A percentile compares a stretch with the other conserved stretches of the same genome.
phyloP scores from a whole-genome alignment of 2,797 vertebrate genomes.

The Sebastes oblongus region DNA sequence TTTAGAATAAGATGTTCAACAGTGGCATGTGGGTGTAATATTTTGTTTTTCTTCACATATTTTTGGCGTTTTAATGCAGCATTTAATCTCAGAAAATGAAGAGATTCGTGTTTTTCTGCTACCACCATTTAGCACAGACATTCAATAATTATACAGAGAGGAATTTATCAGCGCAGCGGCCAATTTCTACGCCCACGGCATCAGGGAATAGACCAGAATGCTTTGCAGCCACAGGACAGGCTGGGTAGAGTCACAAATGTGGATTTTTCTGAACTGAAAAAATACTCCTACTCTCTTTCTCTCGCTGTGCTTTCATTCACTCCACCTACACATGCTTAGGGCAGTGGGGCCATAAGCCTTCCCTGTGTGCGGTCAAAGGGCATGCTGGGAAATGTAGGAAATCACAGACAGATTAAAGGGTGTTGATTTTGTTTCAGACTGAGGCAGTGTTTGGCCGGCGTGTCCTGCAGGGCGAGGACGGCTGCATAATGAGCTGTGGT shows the following conservation, averaged over 20 bases:
- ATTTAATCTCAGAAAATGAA: background rate
- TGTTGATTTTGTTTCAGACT: background rate
- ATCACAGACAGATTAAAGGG: background rate
- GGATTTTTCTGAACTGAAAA: slow-evolving; percentile 1
- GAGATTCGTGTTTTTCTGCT: background rate
- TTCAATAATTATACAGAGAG: background rate
- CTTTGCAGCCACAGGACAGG: slow-evolving; percentile 2
- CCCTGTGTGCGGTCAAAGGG: background rate
- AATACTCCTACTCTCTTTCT: slow-evolving; percentile 1
- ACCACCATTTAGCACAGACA: background rate
- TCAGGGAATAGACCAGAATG: slow-evolving; percentile 49
- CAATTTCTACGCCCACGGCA: slow-evolving; percentile 25
- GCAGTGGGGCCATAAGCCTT: slow-evolving; percentile 14
- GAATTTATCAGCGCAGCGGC: background rate
- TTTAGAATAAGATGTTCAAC: background rate
- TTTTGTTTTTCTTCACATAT: background rate
- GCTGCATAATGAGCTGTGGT: slow-evolving; percentile 36
- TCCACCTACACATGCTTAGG: slow-evolving; percentile 6
- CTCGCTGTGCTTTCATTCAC: slow-evolving; percentile 13
- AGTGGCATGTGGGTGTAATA: no score
- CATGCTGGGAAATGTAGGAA: slow-evolving; percentile 30
- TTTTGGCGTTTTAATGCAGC: background rate
- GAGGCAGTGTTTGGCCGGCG: background rate
- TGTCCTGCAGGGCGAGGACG: background rate
- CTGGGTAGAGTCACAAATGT: background rate